Conservation (phyloP, 2,888 invertebrate species). For the Cephus rjabovi region DNA sequence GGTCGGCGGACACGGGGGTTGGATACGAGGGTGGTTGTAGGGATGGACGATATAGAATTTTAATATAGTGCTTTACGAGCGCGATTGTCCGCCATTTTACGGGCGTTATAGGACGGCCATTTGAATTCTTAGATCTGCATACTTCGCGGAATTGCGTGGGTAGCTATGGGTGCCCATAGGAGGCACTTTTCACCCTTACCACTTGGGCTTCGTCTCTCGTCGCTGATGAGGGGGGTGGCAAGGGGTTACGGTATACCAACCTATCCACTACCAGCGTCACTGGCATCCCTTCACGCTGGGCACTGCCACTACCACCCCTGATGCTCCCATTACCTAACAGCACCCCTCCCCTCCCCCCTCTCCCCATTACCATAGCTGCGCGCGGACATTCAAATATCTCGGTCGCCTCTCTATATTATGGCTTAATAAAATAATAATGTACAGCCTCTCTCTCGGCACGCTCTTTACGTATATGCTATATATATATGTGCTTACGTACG, state of each 20-base stretch:
- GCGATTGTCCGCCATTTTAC: constrained; percentile 66
- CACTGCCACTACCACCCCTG: not conserved
- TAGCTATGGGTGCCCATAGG: constrained; percentile 17
- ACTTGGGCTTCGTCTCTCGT: not conserved
- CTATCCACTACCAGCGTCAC: not conserved
- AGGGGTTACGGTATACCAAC: too few relatives aligned
- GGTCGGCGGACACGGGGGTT: constrained; percentile 13
- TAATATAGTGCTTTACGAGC: constrained; percentile 66
- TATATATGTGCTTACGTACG: constrained; percentile 16
- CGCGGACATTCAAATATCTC: constrained; percentile 53
- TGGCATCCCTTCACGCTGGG: not conserved
- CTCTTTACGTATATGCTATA: not conserved
- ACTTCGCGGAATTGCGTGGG: constrained; percentile 64
- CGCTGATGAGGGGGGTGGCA: not conserved
- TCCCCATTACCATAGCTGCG: constrained; percentile 33
- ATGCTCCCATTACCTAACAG: not conserved
- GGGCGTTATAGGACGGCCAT: constrained; percentile 61
- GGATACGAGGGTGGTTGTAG: constrained; percentile 23
- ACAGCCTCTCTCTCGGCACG: constrained; percentile 27
- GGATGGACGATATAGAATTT: constrained; percentile 62
- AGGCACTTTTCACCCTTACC: not conserved
- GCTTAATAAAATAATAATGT: constrained; percentile 62
- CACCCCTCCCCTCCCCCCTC: not conserved
- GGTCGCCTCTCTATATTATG: constrained; percentile 50
- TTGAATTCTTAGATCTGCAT: constrained; percentile 67